phyloP scores from a whole-genome alignment of 2,888 invertebrate genomes.

The Zaprionus bogoriensis region DNA sequence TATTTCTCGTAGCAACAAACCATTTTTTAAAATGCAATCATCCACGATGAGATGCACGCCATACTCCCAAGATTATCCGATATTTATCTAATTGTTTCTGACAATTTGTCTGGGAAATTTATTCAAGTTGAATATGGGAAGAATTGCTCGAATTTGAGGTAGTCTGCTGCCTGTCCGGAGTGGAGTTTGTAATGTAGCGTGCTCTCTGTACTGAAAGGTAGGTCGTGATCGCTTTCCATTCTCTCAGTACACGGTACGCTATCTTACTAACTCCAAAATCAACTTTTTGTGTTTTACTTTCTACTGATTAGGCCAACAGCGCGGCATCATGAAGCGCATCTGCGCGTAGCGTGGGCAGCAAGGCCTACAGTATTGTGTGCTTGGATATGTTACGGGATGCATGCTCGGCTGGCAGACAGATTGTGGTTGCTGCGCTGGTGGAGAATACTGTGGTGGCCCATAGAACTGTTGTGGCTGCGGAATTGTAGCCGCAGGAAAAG shows the following conservation, averaged over 20 bases:
- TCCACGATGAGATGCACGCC: no score
- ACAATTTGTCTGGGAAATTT: no score
- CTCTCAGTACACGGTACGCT: conserved; percentile 38
- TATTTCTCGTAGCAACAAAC: no score
- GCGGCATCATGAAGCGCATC: conserved; percentile 64
- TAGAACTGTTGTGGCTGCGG: conserved; percentile 5
- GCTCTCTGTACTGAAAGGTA: conserved; percentile 25
- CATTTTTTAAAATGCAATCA: no score
- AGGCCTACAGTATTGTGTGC: conserved; percentile 24
- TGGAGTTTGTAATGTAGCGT: conserved; percentile 43
- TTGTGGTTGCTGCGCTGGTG: neutral
- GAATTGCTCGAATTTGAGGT: conserved; percentile 37
- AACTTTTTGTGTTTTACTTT: neutral
- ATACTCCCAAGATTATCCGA: no score
- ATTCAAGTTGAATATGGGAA: conserved; percentile 34
- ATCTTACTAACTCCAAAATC: conserved; percentile 31
- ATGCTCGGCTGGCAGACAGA: conserved; percentile 5
- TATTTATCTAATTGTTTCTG: no score
- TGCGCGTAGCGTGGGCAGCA: conserved; percentile 50
- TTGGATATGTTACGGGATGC: conserved; percentile 8
- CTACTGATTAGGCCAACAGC: conserved; percentile 45
- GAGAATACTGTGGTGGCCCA: neutral
- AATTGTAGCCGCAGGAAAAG: conserved; percentile 10
- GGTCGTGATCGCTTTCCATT: neutral
- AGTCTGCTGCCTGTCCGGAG: no score